A percentile compares a stretch with the other conserved stretches of the same genome.
phyloP scores from a whole-genome alignment of 2,113 vertebrate species.

The Orycteropus afer region DNA sequence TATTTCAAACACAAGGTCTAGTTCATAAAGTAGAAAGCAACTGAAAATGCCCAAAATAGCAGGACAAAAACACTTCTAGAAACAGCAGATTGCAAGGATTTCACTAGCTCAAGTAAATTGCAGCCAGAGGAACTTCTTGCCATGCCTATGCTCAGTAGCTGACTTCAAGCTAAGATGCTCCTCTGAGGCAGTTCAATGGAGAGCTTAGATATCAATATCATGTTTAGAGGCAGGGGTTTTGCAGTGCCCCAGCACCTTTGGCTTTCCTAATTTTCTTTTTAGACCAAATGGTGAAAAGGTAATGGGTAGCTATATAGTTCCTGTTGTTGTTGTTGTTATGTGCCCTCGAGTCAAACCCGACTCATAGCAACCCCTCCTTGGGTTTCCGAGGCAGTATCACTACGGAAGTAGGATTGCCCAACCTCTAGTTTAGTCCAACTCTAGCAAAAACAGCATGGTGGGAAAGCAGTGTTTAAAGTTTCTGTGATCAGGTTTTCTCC shows the following conservation, averaged over 20 bases:
- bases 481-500: not conserved
- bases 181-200: not conserved
- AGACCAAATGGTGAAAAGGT: not conserved
- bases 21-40: not conserved
- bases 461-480: not conserved
- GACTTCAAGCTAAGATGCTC: not conserved
- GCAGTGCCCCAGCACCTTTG: not conserved
- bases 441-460: not conserved
- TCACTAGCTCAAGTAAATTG: not conserved
- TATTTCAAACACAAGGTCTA: slow-evolving; percentile 8
- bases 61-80: not conserved
- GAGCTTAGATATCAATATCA: not conserved
- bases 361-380: no score
- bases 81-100: not conserved
- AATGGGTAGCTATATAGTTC: not conserved
- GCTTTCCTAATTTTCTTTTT: not conserved
- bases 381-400: no score
- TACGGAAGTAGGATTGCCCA: no score
- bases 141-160: not conserved
- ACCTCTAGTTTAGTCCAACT: not conserved
- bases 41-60: not conserved
- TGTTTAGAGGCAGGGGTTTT: not conserved
- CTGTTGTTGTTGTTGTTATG: no score
- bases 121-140: not conserved
- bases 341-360: no score